These are phyloP conservation scores for Leiothrix lutea DNA, from an alignment of 2,113 vertebrate genomes.

Conservation along the genomic window DNA sequence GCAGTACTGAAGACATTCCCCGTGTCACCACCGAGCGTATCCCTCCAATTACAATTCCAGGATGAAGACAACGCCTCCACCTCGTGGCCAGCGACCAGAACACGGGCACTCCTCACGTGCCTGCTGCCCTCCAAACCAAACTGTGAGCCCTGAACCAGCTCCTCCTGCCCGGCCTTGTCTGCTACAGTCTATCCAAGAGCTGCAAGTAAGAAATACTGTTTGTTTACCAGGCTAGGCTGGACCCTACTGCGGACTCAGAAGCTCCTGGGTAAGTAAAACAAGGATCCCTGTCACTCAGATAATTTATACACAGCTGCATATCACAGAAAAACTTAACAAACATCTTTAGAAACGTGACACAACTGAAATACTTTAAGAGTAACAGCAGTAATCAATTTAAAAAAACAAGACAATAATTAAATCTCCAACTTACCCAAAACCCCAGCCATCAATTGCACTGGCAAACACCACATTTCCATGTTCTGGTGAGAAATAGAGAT, in stretches of 20 bases:
- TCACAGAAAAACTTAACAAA: neutral
- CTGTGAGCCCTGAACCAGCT: rapidly evolving
- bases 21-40: rapidly evolving
- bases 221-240: neutral
- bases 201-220: neutral
- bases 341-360: neutral
- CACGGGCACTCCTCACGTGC: neutral
- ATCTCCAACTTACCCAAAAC: slow-evolving; percentile 84
- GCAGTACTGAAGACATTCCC: neutral
- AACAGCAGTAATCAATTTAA: rapidly evolving
- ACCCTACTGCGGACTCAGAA: neutral
- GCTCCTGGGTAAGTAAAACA: neutral
- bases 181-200: neutral
- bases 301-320: neutral
- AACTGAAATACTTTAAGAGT: neutral
- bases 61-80: slow-evolving; percentile 29
- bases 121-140: neutral
- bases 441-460: slow-evolving; percentile 95
- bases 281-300: rapidly evolving
- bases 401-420: neutral
- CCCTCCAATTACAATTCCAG: neutral
- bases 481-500: slow-evolving; percentile 95
- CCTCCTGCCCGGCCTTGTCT: neutral
- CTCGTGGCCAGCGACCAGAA: slow-evolving; percentile 55
- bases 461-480: slow-evolving; percentile 95